Percentiles rank a stretch among this genome's conserved stretches.
These are phyloP conservation scores for Onychostoma macrolepis DNA, from an alignment of 2,113 vertebrate species.

Conservation along the genomic window DNA sequence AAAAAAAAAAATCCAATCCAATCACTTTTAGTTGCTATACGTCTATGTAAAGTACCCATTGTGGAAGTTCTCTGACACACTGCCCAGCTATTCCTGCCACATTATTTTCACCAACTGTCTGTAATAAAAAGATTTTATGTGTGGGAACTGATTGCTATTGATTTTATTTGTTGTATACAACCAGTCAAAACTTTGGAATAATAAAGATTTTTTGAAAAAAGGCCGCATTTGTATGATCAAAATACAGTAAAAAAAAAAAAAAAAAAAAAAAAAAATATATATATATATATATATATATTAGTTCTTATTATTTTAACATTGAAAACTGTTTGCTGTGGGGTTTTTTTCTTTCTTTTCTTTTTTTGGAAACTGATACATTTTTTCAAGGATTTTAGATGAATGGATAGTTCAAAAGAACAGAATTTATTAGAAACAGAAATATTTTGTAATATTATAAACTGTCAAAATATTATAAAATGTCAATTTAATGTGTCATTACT, in stretches of 20 bases:
- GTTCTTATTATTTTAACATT: too few relatives aligned
- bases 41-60: background rate
- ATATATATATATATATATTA: too few relatives aligned
- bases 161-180: background rate
- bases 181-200: background rate
- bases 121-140: constrained; percentile 12
- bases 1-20: background rate
- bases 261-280: too few relatives aligned
- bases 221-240: background rate
- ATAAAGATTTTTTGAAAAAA: background rate
- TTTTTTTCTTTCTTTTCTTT: too few relatives aligned
- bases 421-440: too few relatives aligned
- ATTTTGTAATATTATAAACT: too few relatives aligned
- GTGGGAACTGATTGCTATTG: constrained; percentile 7
- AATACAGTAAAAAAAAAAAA: background rate
- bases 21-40: background rate
- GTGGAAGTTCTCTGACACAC: background rate
- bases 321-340: too few relatives aligned
- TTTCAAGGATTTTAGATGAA: too few relatives aligned
- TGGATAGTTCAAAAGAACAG: too few relatives aligned
- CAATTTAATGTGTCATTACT: too few relatives aligned
- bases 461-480: too few relatives aligned
- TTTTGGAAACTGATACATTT: too few relatives aligned
- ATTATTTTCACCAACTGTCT: background rate
- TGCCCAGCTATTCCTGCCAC: background rate